Base-by-base conservation (phyloP, 2,797 vertebrate genomes). In the Tenualosa ilisha region DNA sequence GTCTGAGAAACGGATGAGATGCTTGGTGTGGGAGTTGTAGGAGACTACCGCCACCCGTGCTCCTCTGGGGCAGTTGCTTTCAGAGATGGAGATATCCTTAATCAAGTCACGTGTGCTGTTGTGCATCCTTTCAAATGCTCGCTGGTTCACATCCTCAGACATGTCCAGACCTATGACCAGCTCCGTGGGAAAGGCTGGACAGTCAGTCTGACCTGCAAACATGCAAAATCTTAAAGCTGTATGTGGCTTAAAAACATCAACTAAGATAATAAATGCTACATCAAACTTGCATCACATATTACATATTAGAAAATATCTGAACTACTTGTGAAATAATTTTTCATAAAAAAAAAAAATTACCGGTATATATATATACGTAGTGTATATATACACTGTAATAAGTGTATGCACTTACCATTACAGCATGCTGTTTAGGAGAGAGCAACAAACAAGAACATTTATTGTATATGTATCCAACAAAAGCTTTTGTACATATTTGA, bases 141-240 rank as follows among this genome's bases (percentile, higher is more conserved):
- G 20, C 3, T 86, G 75, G 0, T 90, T 91, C 88, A 97, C 93
- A 0, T 95, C 94, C 0, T 84, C 88, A 1, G 97, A 98, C 95
- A 96, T 95, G 90, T 98, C 97, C 81, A 98, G 91, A 63, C 94
- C 96, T 20, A 99, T 95, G 49, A 96, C 96, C 92, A 97, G 92
- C 91, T 98, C 97, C 0, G 96, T 97, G 61, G 96, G 97, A 90
- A 95, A 96, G 15, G 83, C 92, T 0, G 97, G 97, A 81, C 97
- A 97, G 0, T 79, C 86, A 0, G 87, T 86, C 15, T 83, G 65
- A 87, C 86, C 95, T 97, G 59, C 0, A 86, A 1, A 40, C 11
- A 79, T 54, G 40, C 26, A 79, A 83, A 51, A 51, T 1, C 8
- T 5, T 20, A 37, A 40, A 37, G 54, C 54, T 56, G 37, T 40